Base-by-base conservation (phyloP, 2,888 invertebrate genomes). In the Mylabris sibirica region DNA sequence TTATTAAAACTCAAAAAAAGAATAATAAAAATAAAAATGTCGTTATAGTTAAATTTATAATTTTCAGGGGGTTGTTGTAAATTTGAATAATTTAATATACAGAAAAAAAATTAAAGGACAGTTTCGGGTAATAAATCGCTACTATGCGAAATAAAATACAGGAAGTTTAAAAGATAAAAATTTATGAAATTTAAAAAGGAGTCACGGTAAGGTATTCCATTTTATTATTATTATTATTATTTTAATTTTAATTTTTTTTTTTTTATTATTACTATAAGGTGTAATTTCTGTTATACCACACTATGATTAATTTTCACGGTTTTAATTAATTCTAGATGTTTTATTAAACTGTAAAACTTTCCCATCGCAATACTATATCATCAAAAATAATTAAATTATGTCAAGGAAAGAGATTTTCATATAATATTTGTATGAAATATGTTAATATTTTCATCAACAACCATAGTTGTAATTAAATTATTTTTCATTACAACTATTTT, bases 91-190 rank as follows among this genome's bases (percentile, higher is more conserved):
- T 53, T 53, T 53, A 53, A 53, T 24, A 53, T 22, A 24, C 22
- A 53, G 44, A 44, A 49, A 53, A 24, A 20, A 53, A 24, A 53
- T 53, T 11, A 24, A 12, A 8, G 53, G 53, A 24, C 53, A 53
- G 53, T 53, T 53, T 53, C 53, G 53, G 53, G 3, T 53, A 53
- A 53, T 53, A 53, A 53, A 53, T 53, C 12, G 53, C 53, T 11
- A 24, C 22, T 3, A 53, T 53, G 24, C 24, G 4, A 53, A 53
- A 53, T 53, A 53, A 53, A 53, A 53, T 53, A 53, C 53, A 53
- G 53, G 53, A 53, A 53, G 53, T 53, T 53, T 53, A 53, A 49
- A 44, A 24, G 53, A 53, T 53, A 53, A 53, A 53, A 53, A 14
- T 53, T 53, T 53, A 53, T 53, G 53, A 53, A 53, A 22, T 53